These are phyloP conservation scores for Eledona agricola DNA, from an alignment of 2,888 invertebrate species.

Conservation along the genomic window DNA sequence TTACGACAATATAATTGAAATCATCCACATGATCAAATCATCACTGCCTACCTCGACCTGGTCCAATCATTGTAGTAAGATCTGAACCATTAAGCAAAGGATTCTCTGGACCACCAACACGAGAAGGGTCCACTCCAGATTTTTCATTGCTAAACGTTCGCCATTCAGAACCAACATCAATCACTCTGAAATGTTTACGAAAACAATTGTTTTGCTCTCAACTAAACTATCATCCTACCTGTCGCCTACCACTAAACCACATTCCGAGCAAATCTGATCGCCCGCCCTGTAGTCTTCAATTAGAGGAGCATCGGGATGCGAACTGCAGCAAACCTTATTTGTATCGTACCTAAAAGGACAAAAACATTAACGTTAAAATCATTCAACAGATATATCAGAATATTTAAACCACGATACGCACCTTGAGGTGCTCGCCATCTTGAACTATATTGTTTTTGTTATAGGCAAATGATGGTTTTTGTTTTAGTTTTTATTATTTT, in stretches of 20 bases:
- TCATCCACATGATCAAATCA: too few relatives aligned
- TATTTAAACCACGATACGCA: slow-evolving; percentile 8
- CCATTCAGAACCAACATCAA: slow-evolving; percentile 99
- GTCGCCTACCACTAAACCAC: slow-evolving; percentile 99
- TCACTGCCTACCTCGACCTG: slow-evolving; percentile 64
- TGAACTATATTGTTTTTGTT: slow-evolving; percentile 18
- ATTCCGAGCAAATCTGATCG: slow-evolving; percentile 98
- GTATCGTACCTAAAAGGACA: slow-evolving; percentile 66
- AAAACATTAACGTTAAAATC: slow-evolving; percentile 3
- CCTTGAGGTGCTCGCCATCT: slow-evolving; percentile 43
- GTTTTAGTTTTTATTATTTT: too few relatives aligned
- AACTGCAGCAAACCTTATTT: slow-evolving; percentile 87
- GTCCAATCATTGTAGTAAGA: slow-evolving; percentile 94
- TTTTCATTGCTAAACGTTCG: slow-evolving; percentile 99
- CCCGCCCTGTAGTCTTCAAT: slow-evolving; percentile 99
- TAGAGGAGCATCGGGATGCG: slow-evolving; percentile 94
- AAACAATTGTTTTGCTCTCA: slow-evolving; percentile 2
- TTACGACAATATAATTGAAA: too few relatives aligned
- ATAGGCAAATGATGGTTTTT: slow-evolving; percentile 1
- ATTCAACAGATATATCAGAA: neutral
- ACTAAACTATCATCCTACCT: slow-evolving; percentile 78
- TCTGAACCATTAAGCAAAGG: slow-evolving; percentile 95
- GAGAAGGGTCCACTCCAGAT: slow-evolving; percentile 95
- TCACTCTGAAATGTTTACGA: slow-evolving; percentile 74
- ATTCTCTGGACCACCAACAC: slow-evolving; percentile 99